Evolutionary conservation across 2,797 vertebrate genomes (phyloP), one percentile per base, ranked within the genome.

Genomic region (Carduelis carduelis): DNA sequence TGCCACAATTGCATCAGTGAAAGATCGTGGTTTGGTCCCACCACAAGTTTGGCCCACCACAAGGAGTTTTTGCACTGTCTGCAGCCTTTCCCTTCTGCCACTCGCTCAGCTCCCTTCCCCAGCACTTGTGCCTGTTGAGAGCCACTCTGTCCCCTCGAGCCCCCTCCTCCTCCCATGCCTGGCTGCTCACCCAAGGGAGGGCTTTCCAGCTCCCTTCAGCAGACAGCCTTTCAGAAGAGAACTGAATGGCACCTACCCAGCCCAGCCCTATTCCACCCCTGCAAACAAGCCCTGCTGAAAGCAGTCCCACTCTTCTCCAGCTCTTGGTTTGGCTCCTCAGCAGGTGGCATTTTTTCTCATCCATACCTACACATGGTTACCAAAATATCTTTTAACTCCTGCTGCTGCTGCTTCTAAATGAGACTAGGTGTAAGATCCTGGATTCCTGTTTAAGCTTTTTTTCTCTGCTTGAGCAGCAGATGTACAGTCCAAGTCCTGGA

Each of bases 111-210:
- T 27, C 17, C 19, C 30, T 60, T 35, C 22, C 17, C 14, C 1
- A 1, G 24, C 34, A 3, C 12, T 16, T 23, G 20, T 23, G 20
- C 32, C 41, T 1, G 0, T 15, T 52, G 6, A 2, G 8, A 77
- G n/a, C n/a, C n/a, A 35, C 14, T 22, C 34, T 4, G 5, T 15
- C 12, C 4, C n/a, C 12, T 10, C 8, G 2, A 69, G 24, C n/a
- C 24, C 27, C 49, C 60, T 59, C 35, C 9, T 70, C 0, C 0
- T 12, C 12, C 64, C 50, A 1, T 14, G 20, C 26, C 74, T 4
- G n/a, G 24, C 37, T 8, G 2, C 71, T 82, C 55, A 82, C 37
- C 23, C 1, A 2, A 30, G 56, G 11, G 2, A 91, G 32, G 43
- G 19, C 26, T 41, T 19, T 57, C n/a, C 52, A 3, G 10, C 11